Percentiles rank a stretch among this genome's conserved stretches.
Evolutionary conservation across 2,888 invertebrate genomes (phyloP).

Genomic region (Parelbella ahira): DNA sequence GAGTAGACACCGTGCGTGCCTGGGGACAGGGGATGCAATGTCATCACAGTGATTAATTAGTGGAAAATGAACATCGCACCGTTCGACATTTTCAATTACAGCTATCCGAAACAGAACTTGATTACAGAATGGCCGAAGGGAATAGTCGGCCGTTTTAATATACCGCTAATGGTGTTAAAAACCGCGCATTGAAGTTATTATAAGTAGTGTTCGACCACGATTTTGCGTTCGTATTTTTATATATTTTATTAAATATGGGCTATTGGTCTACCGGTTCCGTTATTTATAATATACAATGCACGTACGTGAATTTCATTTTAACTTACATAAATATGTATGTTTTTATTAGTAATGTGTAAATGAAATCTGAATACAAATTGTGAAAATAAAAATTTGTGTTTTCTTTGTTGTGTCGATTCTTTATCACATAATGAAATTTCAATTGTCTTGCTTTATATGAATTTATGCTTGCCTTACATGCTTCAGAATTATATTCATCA

Average conservation of each 20-base stretch:
- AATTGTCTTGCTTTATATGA: no score
- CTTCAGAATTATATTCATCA: no score
- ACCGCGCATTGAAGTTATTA: constrained; percentile 42
- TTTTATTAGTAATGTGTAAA: no score
- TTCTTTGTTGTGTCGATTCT: no score
- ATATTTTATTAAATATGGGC: not conserved
- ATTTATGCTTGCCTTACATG: no score
- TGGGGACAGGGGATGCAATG: constrained; percentile 46
- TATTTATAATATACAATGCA: no score
- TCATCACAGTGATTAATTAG: constrained; percentile 77
- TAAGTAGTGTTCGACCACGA: not conserved
- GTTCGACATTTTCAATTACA: constrained; percentile 76
- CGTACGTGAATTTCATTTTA: no score
- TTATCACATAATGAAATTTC: no score
- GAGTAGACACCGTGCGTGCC: constrained; percentile 37
- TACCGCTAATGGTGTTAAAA: constrained; percentile 54
- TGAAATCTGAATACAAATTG: no score
- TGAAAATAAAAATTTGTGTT: no score
- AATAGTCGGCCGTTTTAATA: constrained; percentile 51
- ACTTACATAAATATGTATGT: no score
- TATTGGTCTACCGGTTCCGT: not conserved
- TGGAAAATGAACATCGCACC: constrained; percentile 76
- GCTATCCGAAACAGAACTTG: constrained; percentile 56
- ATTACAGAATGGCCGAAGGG: constrained; percentile 61
- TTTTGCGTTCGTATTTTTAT: not conserved